Evolutionary conservation across 2,888 invertebrate species (phyloP), one percentile per base, ranked within the genome.

Genomic region (Agrilus cyanescens): DNA sequence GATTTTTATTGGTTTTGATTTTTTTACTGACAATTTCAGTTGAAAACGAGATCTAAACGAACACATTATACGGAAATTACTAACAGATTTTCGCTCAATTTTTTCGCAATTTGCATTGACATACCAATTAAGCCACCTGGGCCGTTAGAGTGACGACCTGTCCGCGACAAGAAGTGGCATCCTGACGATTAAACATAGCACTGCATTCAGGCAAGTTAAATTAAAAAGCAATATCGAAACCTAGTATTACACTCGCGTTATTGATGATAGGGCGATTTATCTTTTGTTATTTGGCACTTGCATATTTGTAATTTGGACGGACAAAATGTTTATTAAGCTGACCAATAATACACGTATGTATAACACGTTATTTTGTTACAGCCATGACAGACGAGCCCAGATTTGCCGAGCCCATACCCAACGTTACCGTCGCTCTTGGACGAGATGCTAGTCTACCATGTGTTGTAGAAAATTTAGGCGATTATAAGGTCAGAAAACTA

Each of bases 391-490:
- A 87, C 63, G 85, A 82, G 58, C 90, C 90, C 14, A 80, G 85
- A 59, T 90, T 91, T 62, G 79, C 87, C 29, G 90, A 89, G 68
- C 87, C 88, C 40, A 90, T 91, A 57, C 89, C 89, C 38, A 91
- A 91, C 68, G 87, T 90, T 57, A 91, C 90, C 13, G 89, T 90
- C 52, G 87, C 90, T 38, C 77, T 90, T 41, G 90, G 90, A 51
- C 74, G 90, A 54, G 90, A 91, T 65, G 90, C 88, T 52, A 87
- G 83, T 63, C 72, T 91, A 54, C 88, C 89, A 12, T 91, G 91
- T 63, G 87, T 89, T 50, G 87, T 91, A 46, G 86, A 90, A 61
- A 87, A 89, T 64, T 80, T 91, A 57, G 89, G 89, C 54, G 79
- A 80, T 45, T 89, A 88, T 61, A 89, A 88, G 82, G 90, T 89